Conservation (phyloP, 2,797 vertebrate genomes). For the Gorsachius magnificus region DNA sequence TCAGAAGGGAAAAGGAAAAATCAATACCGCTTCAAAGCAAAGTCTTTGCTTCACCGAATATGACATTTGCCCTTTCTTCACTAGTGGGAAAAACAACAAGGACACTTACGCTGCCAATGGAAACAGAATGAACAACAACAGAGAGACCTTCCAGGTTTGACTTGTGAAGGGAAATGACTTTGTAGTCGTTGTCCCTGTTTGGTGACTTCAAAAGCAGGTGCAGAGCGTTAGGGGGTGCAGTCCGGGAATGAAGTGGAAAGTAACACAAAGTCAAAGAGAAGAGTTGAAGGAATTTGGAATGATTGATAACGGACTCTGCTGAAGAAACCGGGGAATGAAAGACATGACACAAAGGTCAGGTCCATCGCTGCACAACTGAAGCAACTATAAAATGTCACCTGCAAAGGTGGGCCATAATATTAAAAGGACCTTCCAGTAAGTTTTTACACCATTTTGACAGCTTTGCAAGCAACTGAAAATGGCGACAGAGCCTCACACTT, state of each 20-base stretch:
- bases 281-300: slow-evolving; percentile 1
- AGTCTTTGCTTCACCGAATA: slow-evolving; percentile 65
- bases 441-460: background rate
- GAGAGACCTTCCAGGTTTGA: slow-evolving; percentile 57
- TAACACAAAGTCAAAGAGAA: slow-evolving; percentile 32
- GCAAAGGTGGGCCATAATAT: background rate
- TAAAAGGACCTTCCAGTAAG: background rate
- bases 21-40: slow-evolving; percentile 60
- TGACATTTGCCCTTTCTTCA: slow-evolving; percentile 69
- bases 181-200: slow-evolving; percentile 30
- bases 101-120: slow-evolving; percentile 38
- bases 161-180: slow-evolving; percentile 55
- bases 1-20: slow-evolving; percentile 63
- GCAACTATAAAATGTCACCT: slow-evolving; percentile 3
- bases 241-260: slow-evolving; percentile 31
- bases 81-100: slow-evolving; percentile 65
- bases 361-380: background rate
- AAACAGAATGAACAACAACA: slow-evolving; percentile 56
- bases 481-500: background rate
- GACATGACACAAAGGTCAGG: background rate
- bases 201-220: slow-evolving; percentile 45
- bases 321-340: background rate
- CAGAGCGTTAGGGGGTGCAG: background rate
- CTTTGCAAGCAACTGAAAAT: background rate
- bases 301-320: slow-evolving; percentile 18